These are phyloP conservation scores for Andrena flavipes DNA, from an alignment of 2,888 invertebrate species.

Conservation along the genomic window DNA sequence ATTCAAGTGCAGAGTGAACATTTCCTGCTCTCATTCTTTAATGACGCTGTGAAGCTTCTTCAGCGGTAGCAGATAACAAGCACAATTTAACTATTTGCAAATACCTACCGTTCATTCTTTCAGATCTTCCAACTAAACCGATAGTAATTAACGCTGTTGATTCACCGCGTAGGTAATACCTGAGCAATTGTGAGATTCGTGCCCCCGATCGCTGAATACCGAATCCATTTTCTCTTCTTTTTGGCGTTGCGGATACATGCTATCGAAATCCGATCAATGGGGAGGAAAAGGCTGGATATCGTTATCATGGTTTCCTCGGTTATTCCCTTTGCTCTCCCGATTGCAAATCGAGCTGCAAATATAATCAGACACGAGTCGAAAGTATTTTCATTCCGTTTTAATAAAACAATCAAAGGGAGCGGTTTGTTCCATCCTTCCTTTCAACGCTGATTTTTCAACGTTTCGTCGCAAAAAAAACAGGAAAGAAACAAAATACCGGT, in stretches of 20 bases:
- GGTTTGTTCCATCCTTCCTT: not conserved
- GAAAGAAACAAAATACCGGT: not conserved
- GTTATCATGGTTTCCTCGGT: conserved; percentile 2
- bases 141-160: conserved; percentile 2
- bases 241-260: not conserved
- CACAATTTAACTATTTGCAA: not conserved
- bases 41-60: not conserved
- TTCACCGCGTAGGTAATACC: not conserved
- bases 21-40: not conserved
- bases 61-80: too few relatives aligned
- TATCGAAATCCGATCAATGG: conserved; percentile 17
- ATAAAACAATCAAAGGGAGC: conserved; percentile 20
- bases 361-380: not conserved
- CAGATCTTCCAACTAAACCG: not conserved
- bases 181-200: not conserved
- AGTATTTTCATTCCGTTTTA: conserved; percentile 18
- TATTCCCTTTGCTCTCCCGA: not conserved
- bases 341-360: not conserved
- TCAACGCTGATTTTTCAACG: not conserved
- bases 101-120: not conserved
- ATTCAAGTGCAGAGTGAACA: too few relatives aligned
- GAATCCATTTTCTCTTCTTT: not conserved
- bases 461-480: not conserved
- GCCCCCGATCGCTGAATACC: not conserved
- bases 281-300: not conserved